Percentiles rank a stretch among this genome's conserved stretches.
phyloP scores from a whole-genome alignment of 1,140 invertebrate genomes.

The Oryctes rhinoceros region DNA sequence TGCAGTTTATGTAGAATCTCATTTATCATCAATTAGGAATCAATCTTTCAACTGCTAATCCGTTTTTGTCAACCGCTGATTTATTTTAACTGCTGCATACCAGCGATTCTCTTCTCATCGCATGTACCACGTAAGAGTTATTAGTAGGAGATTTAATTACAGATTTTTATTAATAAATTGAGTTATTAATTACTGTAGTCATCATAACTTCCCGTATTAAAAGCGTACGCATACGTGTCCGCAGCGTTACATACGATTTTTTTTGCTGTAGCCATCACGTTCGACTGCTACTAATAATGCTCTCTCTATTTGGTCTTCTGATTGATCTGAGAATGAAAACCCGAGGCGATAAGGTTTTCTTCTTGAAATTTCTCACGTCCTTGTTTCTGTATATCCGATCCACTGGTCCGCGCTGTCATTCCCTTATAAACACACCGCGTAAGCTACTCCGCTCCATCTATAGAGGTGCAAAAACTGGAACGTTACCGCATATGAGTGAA shows the following conservation, averaged over 20 bases:
- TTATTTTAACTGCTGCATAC: neutral
- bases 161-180: conserved; percentile 27
- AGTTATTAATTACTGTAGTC: conserved; percentile 25
- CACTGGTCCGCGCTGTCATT: conserved; percentile 1
- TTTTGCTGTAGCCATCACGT: neutral
- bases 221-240: neutral
- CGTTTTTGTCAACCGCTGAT: conserved; percentile 18
- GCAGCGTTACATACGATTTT: neutral
- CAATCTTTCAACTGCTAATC: conserved; percentile 18
- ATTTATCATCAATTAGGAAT: conserved; percentile 19
- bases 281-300: conserved; percentile 24
- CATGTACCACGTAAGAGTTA: neutral
- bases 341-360: conserved; percentile 31
- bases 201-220: conserved; percentile 27
- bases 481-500: conserved; percentile 30
- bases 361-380: conserved; percentile 28
- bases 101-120: neutral
- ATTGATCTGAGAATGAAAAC: conserved; percentile 34
- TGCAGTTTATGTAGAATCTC: neutral
- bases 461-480: conserved; percentile 28
- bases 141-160: conserved; percentile 28
- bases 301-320: conserved; percentile 30
- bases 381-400: conserved; percentile 23
- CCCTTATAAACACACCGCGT: conserved; percentile 12
- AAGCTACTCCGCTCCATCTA: conserved; percentile 8